Percentiles rank a stretch among this genome's conserved stretches.
Conservation (phyloP, 2,113 vertebrate genomes). For the Leiothrix lutea region DNA sequence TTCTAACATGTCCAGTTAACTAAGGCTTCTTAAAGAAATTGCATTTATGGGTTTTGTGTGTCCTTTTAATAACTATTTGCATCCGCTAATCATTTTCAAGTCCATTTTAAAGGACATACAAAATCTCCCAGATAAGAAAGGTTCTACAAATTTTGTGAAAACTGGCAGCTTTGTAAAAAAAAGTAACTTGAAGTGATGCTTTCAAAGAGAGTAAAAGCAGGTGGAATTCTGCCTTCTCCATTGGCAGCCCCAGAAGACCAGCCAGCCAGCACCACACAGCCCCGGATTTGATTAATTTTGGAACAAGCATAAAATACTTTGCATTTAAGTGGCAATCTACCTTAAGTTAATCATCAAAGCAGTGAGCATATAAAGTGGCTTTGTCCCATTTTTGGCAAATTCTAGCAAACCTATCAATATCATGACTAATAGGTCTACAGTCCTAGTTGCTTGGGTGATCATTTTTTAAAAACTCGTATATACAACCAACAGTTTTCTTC, state of each 20-base stretch:
- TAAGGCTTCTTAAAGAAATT: background rate
- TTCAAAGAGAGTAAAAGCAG: background rate
- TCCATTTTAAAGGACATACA: background rate
- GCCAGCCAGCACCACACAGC: background rate
- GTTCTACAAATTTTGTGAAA: background rate
- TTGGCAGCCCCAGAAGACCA: background rate
- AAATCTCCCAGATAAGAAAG: background rate
- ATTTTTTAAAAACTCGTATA: background rate
- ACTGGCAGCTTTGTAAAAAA: background rate
- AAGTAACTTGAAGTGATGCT: background rate
- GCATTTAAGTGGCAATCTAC: background rate
- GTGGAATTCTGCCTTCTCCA: background rate
- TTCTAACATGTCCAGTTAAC: background rate
- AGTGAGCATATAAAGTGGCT: background rate
- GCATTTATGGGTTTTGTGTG: rapidly evolving
- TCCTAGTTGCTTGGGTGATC: background rate
- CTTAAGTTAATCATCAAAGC: background rate
- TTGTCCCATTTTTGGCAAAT: background rate
- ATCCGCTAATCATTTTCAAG: background rate
- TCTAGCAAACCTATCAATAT: background rate
- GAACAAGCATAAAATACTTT: background rate
- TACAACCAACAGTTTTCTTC: background rate
- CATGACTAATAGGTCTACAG: background rate
- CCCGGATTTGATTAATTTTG: background rate
- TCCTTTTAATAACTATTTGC: background rate